Conservation (phyloP, 2,797 vertebrate genomes). For the Aldrovandia affinis region DNA sequence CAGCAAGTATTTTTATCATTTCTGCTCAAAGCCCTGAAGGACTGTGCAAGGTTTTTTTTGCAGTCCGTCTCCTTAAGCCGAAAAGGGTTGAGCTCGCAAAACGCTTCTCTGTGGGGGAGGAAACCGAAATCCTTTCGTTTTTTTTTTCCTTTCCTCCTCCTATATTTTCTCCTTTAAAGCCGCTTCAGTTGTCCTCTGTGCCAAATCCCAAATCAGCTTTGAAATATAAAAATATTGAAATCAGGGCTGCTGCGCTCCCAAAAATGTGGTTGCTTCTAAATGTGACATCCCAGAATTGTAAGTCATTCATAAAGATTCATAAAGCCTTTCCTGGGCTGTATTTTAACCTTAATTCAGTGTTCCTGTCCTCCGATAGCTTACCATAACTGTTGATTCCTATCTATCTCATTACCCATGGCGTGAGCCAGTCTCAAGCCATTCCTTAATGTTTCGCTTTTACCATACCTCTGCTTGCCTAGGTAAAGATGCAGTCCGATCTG, state of each 20-base stretch:
- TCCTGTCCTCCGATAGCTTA: conserved; percentile 61
- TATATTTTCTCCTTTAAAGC: conserved; percentile 44
- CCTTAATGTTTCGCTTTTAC: neutral
- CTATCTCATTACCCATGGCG: conserved; percentile 24
- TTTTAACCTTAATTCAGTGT: conserved; percentile 75
- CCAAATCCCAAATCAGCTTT: conserved; percentile 65
- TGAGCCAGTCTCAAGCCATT: neutral
- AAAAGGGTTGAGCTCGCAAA: conserved; percentile 4
- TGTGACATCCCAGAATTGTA: conserved; percentile 79
- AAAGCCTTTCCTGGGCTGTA: conserved; percentile 48
- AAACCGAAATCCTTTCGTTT: neutral
- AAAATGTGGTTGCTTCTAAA: conserved; percentile 76
- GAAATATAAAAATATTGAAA: conserved; percentile 68
- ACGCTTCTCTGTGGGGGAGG: neutral
- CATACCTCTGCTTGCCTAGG: neutral
- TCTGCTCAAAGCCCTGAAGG: neutral
- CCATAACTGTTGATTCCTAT: conserved; percentile 68
- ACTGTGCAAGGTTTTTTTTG: neutral
- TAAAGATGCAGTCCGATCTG: neutral
- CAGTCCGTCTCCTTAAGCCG: conserved; percentile 42
- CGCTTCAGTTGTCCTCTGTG: conserved; percentile 65
- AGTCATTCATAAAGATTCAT: conserved; percentile 78
- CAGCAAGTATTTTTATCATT: neutral
- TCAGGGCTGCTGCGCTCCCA: conserved; percentile 62
- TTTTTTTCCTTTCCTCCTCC: conserved; percentile 29